Evolutionary conservation across 2,113 vertebrate genomes (phyloP).

Genomic region (Okapia johnstoni): DNA sequence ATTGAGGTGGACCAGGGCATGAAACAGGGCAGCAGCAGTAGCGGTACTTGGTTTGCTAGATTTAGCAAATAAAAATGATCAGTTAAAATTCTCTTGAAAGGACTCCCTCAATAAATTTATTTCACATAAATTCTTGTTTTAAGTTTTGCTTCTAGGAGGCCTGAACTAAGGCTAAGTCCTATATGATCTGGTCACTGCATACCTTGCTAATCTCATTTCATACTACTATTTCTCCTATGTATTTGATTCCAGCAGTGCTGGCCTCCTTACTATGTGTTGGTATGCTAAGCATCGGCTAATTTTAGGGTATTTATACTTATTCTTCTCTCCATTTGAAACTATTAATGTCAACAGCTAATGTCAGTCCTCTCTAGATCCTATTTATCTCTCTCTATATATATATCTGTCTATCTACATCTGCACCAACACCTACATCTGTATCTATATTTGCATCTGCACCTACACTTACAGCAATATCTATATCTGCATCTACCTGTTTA

Average conservation of each 20-base stretch:
- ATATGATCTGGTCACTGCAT: neutral
- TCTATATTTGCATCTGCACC: neutral
- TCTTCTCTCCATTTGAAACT: neutral
- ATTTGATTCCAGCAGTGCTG: neutral
- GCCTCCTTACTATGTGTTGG: neutral
- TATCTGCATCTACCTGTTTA: neutral
- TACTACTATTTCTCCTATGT: neutral
- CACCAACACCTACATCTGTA: neutral
- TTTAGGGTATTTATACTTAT: neutral
- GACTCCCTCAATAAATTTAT: neutral
- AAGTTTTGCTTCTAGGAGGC: neutral
- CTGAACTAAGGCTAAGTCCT: neutral
- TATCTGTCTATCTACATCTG: neutral
- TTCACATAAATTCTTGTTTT: neutral
- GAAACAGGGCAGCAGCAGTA: neutral
- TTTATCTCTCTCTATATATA: neutral
- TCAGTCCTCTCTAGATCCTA: neutral
- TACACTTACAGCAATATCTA: neutral
- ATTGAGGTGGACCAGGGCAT: rapidly evolving
- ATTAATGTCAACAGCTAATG: neutral
- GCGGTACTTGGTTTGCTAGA: neutral
- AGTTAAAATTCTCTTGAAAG: neutral
- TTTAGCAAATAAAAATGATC: neutral
- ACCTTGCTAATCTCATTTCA: neutral
- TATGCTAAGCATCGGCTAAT: neutral